Evolutionary conservation across 2,888 invertebrate genomes (phyloP), one percentile per base, ranked within the genome.

Genomic region (Diabrotica balteata): DNA sequence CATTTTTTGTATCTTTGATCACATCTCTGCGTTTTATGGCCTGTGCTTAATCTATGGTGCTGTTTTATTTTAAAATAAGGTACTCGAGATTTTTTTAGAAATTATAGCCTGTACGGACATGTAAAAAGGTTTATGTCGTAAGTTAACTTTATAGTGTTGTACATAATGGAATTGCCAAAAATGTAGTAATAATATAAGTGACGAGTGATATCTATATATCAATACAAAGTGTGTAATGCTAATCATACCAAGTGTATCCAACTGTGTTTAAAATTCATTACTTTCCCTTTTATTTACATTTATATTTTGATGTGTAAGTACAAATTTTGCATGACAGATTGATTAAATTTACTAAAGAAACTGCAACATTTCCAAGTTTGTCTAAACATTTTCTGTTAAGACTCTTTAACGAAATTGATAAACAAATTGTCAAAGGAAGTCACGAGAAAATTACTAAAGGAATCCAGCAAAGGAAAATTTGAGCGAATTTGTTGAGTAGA

Each of bases 91-190:
- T 61, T 66, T 17, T 66, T 63, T 60, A 55, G 46, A 52, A 53
- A 54, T 45, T 52, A 46, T 55, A 62, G 62, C 53, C 49, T 54
- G 17, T 43, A 59, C 44, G 32, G 51, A 58, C 9, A 42, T 49
- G 53, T 59, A 59, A 44, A 50, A 63, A 61, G 32, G 54, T 57
- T 50, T 65, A 69, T 51, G 52, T 53, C 53, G 55, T 65, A 62
- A 53, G 17, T 63, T 59, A 46, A 17, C 10, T 55, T 57, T 54
- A 55, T 63, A 62, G 62, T 67, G 53, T 63, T 64, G 58, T 66
- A 69, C 50, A 69, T 66, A 69, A 62, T 22, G 62, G 46, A 67
- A 62, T 67, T 64, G 67, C 70, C 67, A 70, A 69, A 70, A 58
- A 68, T 54, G 7, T 59, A 67, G 58, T 58, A 50, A 46, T 61